Conservation (phyloP, 1,140 invertebrate genomes). For the Macrostomum lignano region DNA sequence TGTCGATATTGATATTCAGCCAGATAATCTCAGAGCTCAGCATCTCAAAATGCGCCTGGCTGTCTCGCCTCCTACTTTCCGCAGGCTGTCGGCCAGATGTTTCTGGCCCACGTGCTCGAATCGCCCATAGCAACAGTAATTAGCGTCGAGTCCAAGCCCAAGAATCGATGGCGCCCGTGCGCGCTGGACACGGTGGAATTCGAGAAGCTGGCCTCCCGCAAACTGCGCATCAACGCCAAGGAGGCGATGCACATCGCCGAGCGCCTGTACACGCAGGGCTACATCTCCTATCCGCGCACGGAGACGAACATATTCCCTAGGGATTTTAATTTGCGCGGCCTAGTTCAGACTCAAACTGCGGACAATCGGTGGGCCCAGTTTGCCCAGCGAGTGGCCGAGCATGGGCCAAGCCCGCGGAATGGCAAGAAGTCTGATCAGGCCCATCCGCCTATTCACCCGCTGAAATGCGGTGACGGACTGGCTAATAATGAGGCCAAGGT, state of each 20-base stretch:
- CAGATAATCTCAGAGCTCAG: no score
- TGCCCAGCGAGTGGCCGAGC: conserved; percentile 40
- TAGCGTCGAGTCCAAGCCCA: conserved; percentile 48
- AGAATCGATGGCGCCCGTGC: conserved; percentile 74
- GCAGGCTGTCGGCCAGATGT: background rate
- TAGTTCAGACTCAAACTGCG: conserved; percentile 45
- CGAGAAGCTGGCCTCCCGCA: conserved; percentile 67
- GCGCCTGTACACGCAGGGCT: conserved; percentile 28
- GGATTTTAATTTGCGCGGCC: conserved; percentile 45
- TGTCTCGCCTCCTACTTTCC: no score
- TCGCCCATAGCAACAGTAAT: background rate
- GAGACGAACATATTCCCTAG: conserved; percentile 72
- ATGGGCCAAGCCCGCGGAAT: conserved; percentile 56
- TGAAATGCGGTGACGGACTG: conserved; percentile 42
- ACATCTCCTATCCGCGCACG: conserved; percentile 30
- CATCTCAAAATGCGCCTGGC: no score
- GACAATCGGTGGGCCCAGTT: conserved; percentile 53
- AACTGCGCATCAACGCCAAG: conserved; percentile 68
- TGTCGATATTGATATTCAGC: no score
- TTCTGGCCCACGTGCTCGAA: background rate
- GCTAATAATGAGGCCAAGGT: no score
- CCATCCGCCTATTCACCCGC: conserved; percentile 96
- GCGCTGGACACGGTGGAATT: conserved; percentile 84
- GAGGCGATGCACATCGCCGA: conserved; percentile 37
- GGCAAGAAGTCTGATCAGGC: conserved; percentile 88